Evolutionary conservation across 2,888 invertebrate species (phyloP), one percentile per base, ranked within the genome.

Genomic region (Nomada goodeniana): DNA sequence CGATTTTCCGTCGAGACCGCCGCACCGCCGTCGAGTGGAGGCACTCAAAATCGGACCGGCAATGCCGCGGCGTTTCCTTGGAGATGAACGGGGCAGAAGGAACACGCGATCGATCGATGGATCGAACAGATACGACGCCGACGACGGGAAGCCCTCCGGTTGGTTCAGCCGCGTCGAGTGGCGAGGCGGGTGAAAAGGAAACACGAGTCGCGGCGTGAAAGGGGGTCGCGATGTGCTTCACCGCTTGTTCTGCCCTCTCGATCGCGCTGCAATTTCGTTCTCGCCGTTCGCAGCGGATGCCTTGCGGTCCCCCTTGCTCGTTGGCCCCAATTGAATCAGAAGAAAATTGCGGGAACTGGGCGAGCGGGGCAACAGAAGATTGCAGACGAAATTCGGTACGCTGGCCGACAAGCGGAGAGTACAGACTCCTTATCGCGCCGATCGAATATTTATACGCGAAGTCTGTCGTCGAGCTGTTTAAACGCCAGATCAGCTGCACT

Each of bases 221-320:
- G 36, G 44, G 18, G 20, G 26, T 18, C 44, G 44, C 63, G 3
- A 20, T 10, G 55, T 57, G 47, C 55, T 73, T 57, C 47, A 11
- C 18, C 57, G 65, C 20, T 65, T 57, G 73, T 52, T 53, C 61
- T 7, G 18, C 10, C 20, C 61, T 47, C 18, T 36, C 76, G 29
- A 70, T 70, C 55, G 55, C 61, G 13, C 29, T 55, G 23, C 71
- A 76, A 65, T 73, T 73, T 64, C 73, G 47, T 57, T 55, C 4
- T 29, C 64, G 53, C 7, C 2, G 55, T 23, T 64, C 44, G n/a
- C 10, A 1, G 11, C 1, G 7, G 29, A 57, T 73, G 55, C 23
- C 57, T 36, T 7, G 57, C 50, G 29, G 36, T 52, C 10, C 10
- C 15, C 10, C 18, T 52, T 60, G 50, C 11, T 52, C 23, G 29